These are phyloP conservation scores for Sprattus sprattus DNA, from an alignment of 2,113 vertebrate species.

Conservation along the genomic window DNA sequence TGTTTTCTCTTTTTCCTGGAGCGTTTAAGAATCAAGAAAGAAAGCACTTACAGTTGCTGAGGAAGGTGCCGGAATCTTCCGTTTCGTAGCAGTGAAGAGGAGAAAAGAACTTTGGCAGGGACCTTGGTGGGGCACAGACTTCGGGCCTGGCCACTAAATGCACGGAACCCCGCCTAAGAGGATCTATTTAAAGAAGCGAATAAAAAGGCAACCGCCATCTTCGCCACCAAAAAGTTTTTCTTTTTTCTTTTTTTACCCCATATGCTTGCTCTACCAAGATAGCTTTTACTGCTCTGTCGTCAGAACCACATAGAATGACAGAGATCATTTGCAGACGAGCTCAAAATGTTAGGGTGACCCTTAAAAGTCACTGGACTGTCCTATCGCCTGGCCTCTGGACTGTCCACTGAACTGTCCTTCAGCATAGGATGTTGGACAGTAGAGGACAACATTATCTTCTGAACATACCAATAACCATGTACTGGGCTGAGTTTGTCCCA, in stretches of 20 bases:
- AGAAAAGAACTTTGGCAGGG: slow-evolving; percentile 32
- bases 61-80: slow-evolving; percentile 38
- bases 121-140: slow-evolving; percentile 57
- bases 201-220: slow-evolving; percentile 35
- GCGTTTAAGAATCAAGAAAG: neutral
- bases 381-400: neutral
- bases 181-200: slow-evolving; percentile 66
- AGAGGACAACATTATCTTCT: no score
- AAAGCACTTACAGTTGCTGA: slow-evolving; percentile 22
- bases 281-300: neutral
- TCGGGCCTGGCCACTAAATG: slow-evolving; percentile 65
- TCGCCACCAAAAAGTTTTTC: neutral
- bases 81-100: slow-evolving; percentile 35
- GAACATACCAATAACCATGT: neutral
- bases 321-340: neutral
- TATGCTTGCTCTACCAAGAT: neutral
- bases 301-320: neutral
- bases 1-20: no score
- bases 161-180: slow-evolving; percentile 72
- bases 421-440: neutral
- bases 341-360: neutral
- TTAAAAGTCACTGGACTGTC: neutral
- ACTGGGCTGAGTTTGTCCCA: neutral
- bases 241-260: neutral
- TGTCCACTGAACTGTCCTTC: neutral